Evolutionary conservation across 2,888 invertebrate species (phyloP).

Genomic region (Chalcosyrphus nemorum): DNA sequence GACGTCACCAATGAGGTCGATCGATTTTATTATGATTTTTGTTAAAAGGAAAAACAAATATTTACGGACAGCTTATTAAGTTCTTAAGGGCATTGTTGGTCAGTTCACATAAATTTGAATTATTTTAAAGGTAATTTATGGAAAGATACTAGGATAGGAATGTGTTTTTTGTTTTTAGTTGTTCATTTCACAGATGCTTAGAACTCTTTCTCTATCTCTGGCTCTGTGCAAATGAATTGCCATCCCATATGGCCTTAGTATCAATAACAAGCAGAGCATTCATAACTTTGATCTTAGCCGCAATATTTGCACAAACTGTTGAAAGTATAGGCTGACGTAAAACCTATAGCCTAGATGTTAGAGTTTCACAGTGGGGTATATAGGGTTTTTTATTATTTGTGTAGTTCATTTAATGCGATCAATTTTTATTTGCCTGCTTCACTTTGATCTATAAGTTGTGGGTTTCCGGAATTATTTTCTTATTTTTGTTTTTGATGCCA

Average conservation of each 20-base stretch:
- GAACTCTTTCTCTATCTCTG: neutral
- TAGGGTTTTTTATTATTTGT: neutral
- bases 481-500: too few relatives aligned
- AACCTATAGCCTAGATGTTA: neutral
- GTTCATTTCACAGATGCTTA: neutral
- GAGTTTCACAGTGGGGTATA: neutral
- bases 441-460: too few relatives aligned
- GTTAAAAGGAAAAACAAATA: neutral
- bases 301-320: slow-evolving; percentile 42
- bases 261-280: slow-evolving; percentile 1
- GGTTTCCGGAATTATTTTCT: too few relatives aligned
- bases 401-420: too few relatives aligned
- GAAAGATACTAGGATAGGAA: too few relatives aligned
- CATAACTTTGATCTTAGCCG: slow-evolving; percentile 34
- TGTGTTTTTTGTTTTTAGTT: neutral
- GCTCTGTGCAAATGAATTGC: slow-evolving; percentile 33
- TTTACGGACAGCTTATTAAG: neutral
- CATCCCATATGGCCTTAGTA: slow-evolving; percentile 15
- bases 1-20: slow-evolving; percentile 8
- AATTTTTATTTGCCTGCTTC: too few relatives aligned
- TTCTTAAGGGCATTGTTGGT: neutral
- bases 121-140: neutral
- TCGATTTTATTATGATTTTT: neutral
- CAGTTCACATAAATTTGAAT: neutral
- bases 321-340: slow-evolving; percentile 11